Conservation (phyloP, 2,888 invertebrate species). For the Euclidia mi region DNA sequence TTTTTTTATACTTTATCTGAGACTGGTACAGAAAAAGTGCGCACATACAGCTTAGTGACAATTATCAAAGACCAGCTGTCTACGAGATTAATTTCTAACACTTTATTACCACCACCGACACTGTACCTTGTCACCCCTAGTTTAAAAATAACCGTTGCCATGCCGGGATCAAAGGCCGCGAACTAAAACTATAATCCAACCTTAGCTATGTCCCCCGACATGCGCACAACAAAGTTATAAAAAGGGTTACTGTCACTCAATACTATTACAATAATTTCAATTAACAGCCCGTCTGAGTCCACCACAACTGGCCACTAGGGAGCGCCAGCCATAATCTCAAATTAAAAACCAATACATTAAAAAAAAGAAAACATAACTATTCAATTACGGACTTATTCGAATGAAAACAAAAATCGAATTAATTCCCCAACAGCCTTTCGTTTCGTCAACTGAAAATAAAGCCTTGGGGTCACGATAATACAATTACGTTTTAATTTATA, state of each 20-base stretch:
- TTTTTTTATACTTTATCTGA: too few species aligned
- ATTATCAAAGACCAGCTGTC: too few species aligned
- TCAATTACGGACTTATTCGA: neutral
- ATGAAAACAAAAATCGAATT: constrained; percentile 43
- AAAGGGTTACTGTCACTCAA: constrained; percentile 3
- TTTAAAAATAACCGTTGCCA: neutral
- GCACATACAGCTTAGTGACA: too few species aligned
- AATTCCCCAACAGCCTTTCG: constrained; percentile 59
- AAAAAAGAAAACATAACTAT: constrained; percentile 16
- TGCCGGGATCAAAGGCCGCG: constrained; percentile 2
- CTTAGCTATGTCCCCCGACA: neutral
- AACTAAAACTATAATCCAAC: neutral
- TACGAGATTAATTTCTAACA: too few species aligned
- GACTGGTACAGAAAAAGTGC: too few species aligned
- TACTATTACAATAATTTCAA: neutral
- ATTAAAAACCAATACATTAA: constrained; percentile 23
- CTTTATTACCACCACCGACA: neutral
- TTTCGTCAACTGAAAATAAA: constrained; percentile 78
- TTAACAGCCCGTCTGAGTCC: constrained; percentile 3
- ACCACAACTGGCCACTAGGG: constrained; percentile 1
- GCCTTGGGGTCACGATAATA: constrained; percentile 88
- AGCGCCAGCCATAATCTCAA: constrained; percentile 4
- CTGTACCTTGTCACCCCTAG: neutral
- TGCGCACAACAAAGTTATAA: neutral
- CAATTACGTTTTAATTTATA: constrained; percentile 90